Base-by-base conservation (phyloP, 2,797 vertebrate species). In the Anabacerthia variegaticeps region DNA sequence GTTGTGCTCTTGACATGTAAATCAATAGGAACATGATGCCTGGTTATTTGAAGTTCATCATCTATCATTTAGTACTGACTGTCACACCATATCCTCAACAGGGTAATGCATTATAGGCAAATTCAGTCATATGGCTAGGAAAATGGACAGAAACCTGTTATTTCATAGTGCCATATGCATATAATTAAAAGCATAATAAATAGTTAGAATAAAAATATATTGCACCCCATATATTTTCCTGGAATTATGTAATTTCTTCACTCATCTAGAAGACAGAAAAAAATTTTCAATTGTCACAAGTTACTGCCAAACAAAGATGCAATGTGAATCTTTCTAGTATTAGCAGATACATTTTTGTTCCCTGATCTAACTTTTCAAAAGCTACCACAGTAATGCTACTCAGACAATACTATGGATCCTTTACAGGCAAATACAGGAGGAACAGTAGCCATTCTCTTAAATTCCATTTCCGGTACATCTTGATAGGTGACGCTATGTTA, bases 21-120 rank as follows among this genome's bases (percentile, higher is more conserved):
- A 30, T 97, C 95, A 96, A 95, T 93, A 94, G 88, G 86, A 96
- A 96, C 20, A 17, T 89, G 89, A 91, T 95, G 43, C 61, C 65
- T 96, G 75, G 75, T 94, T 97, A 95, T 96, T 94, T 97, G 89
- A 96, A 95, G 36, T 84, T 95, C 76, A 93, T 97, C 68, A 87
- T 97, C 41, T 93, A 97, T 97, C 92, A 92, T 88, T 95, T 96
- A 86, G 28, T 92, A 94, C 92, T 95, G 92, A 89, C 81, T 93
- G 61, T 89, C 91, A 93, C 36, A 71, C 49, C 69, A 39, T 86
- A 79, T 91, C 51, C 65, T 89, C 77, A 71, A 81, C 72, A 88
- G 37, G 73, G 66, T 77, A 86, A 58, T 71, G 56, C 73, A 86
- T 87, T 82, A 62, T 24, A 75, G 78, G 91, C 76, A 51, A 88